Evolutionary conservation across 2,888 invertebrate species (phyloP), one percentile per base, ranked within the genome.

Genomic region (Rambutsinella grinnellia): DNA sequence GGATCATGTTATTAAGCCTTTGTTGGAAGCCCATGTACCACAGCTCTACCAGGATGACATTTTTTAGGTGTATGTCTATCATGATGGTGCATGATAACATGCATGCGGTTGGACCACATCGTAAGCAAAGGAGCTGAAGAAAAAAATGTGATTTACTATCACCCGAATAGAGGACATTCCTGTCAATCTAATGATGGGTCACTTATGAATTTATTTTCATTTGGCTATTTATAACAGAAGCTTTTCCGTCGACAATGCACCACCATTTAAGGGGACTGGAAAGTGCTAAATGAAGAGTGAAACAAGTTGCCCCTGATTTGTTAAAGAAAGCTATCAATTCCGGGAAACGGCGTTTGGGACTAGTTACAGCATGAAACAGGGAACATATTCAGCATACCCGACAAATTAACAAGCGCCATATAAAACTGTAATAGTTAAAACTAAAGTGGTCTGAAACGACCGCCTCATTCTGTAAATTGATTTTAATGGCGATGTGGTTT

Each of bases 161-260:
- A 70, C 67, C 1, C 15, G 15, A 21, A 79, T 66, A 5, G 0
- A 1, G 15, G 61, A 72, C 3, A 76, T 72, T 5, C 72, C 79
- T 53, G 61, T 76, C 2, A 72, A 76, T 53, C 66, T 26, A 65
- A 63, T 36, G 76, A 69, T 27, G 54, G 62, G 23, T 65, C 60
- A 23, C 67, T 53, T 0, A 54, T 78, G 69, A 75, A 75, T 28
- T 78, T 78, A 47, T 78, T 74, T 28, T 65, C 67, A 2, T 76
- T 76, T 63, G 79, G 79, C 2, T 75, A 36, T 28, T 28, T 78
- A 2, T 70, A 78, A 17, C 56, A 70, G 47, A 46, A 54, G 1
- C 44, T 75, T 10, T 65, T 57, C 19, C 3, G 28, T 0, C n/a
- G 62, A 13, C 44, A 44, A 13, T 63, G 69, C 0, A 74, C 26